Evolutionary conservation across 2,888 invertebrate species (phyloP), one percentile per base, ranked within the genome.

Genomic region (Azorinus chamasolen): DNA sequence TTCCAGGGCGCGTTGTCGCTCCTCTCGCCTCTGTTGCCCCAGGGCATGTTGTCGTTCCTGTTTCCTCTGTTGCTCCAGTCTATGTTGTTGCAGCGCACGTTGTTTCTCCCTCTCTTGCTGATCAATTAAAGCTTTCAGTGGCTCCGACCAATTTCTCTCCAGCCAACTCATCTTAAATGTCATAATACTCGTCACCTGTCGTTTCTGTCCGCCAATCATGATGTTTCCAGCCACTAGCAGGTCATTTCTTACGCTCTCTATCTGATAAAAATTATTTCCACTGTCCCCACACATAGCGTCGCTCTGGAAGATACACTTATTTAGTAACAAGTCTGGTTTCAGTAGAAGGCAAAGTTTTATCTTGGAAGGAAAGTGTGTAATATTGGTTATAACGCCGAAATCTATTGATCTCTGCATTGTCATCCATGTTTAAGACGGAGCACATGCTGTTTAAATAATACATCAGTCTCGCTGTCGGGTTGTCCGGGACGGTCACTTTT

Each of bases 111-210:
- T n/a, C n/a, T n/a, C n/a, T n/a, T 32, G 32, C 10, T 32, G 32
- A 6, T 10, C 32, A 32, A 4, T 32, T 10, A 32, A 10, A 6
- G 10, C 10, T 14, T 69, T 24, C 65, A 81, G 58, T 2, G 81
- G 81, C 8, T 66, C 27, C 2, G 27, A 41, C 70, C 70, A 81
- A 27, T 78, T 53, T 0, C 46, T 48, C 18, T 57, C 32, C 22
- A 81, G 25, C 81, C 81, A 81, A 1, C 37, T 51, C 81, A 65
- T 72, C 50, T 71, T 78, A 50, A 78, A 81, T 18, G 73, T 59
- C 81, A 81, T 81, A 14, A 78, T 81, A 18, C 69, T 74, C 37
- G 64, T 61, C 14, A 81, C 78, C 25, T 50, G 64, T 50, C 65
- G 66, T 16, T 71, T 68, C 27, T 43, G 54, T 20, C 81, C 81